Conservation (phyloP, 2,888 invertebrate species). For the Pristionchus arcanus region DNA sequence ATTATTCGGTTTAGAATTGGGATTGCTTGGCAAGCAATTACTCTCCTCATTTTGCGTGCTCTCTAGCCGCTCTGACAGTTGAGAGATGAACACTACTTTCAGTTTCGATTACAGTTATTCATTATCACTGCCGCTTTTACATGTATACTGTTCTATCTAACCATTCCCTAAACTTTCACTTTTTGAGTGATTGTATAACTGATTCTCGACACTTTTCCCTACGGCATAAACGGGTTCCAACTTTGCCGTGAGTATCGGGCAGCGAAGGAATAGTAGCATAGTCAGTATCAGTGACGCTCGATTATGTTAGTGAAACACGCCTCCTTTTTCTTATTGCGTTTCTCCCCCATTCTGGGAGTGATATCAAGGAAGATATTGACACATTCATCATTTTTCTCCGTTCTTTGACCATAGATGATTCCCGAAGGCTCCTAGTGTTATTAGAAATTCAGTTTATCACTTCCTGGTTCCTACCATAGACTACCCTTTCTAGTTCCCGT, state of each 20-base stretch:
- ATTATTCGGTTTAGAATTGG: too few relatives aligned
- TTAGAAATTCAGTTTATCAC: too few relatives aligned
- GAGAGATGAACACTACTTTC: too few relatives aligned
- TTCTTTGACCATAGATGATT: too few relatives aligned
- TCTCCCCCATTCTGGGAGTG: not conserved
- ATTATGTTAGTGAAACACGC: not conserved
- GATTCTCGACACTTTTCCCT: not conserved
- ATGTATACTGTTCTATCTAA: not conserved
- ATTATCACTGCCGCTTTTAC: conserved; percentile 8
- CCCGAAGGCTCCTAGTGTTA: too few relatives aligned
- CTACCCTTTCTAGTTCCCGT: too few relatives aligned
- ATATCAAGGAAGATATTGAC: too few relatives aligned
- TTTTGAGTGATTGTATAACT: conserved; percentile 39
- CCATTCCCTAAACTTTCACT: not conserved
- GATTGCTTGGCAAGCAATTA: too few relatives aligned
- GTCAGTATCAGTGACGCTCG: not conserved
- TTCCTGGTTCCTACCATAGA: too few relatives aligned
- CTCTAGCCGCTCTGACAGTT: not conserved
- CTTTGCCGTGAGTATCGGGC: not conserved
- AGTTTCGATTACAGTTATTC: not conserved
- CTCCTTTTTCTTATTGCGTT: not conserved
- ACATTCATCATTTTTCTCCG: too few relatives aligned
- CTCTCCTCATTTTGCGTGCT: too few relatives aligned
- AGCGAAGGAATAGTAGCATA: not conserved
- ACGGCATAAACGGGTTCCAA: conserved; percentile 7